phyloP scores from a whole-genome alignment of 1,140 invertebrate genomes.

The Drosophila nebulosa region DNA sequence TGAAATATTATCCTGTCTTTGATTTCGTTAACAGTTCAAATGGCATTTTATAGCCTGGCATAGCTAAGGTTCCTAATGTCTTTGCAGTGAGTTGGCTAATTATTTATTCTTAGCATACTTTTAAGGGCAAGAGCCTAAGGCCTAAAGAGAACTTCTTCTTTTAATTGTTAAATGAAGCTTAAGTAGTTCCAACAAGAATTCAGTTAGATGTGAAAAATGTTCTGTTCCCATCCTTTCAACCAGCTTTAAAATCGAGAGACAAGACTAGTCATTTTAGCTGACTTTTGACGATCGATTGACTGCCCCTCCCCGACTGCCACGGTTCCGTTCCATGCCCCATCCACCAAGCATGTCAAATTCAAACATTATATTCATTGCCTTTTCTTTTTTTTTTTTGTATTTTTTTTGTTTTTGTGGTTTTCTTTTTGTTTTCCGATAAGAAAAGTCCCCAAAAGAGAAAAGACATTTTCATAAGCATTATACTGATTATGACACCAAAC shows the following conservation, averaged over 20 bases:
- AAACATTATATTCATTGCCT: constrained; percentile 74
- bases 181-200: too few species aligned
- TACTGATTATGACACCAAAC: constrained; percentile 77
- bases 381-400: not conserved
- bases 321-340: too few species aligned
- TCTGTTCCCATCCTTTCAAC: too few species aligned
- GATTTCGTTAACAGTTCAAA: not conserved
- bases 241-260: constrained; percentile 5
- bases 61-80: not conserved
- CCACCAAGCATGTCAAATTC: constrained; percentile 44
- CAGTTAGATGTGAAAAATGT: too few species aligned
- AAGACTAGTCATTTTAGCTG: too few species aligned
- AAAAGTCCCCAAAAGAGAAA: constrained; percentile 39
- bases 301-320: not conserved
- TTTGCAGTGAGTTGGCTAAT: too few species aligned
- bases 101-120: too few species aligned
- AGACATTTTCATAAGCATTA: constrained; percentile 80
- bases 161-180: too few species aligned
- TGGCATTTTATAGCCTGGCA: not conserved
- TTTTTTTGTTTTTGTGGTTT: not conserved
- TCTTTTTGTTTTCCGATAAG: constrained; percentile 47
- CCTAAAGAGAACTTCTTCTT: too few species aligned
- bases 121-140: too few species aligned
- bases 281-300: too few species aligned
- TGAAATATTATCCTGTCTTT: not conserved